phyloP scores from a whole-genome alignment of 2,113 vertebrate genomes.

The Mungos mungo region DNA sequence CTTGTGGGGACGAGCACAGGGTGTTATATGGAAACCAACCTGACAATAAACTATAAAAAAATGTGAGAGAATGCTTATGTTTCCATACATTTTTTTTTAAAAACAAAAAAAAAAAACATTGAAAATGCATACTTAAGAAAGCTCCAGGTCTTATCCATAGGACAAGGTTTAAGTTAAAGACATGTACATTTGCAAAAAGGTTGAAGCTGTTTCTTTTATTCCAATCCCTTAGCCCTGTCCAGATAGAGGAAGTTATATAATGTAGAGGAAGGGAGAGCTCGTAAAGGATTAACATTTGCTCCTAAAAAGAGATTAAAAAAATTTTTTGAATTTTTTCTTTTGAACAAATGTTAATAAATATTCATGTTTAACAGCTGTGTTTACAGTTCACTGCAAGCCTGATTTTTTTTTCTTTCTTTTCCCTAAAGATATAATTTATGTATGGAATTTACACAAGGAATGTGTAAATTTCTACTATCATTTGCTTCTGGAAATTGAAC shows the following conservation, averaged over 20 bases:
- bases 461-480: not conserved
- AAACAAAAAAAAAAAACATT: not conserved
- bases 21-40: too few relatives aligned
- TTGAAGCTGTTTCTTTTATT: slow-evolving; percentile 1
- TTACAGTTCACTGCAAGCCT: not conserved
- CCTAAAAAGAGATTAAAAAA: not conserved
- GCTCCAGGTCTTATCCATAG: slow-evolving; percentile 8
- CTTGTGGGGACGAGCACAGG: too few relatives aligned
- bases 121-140: slow-evolving; percentile 53
- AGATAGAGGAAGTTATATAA: not conserved
- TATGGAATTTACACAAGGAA: not conserved
- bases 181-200: not conserved
- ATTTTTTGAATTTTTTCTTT: not conserved
- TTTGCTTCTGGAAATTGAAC: not conserved
- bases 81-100: slow-evolving; percentile 46
- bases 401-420: not conserved
- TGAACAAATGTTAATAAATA: not conserved
- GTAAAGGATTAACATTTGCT: not conserved
- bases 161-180: slow-evolving; percentile 33
- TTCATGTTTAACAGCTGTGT: not conserved
- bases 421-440: slow-evolving; percentile 29
- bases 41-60: not conserved
- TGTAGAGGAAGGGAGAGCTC: not conserved
- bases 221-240: not conserved
- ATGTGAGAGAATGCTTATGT: slow-evolving; percentile 31